Evolutionary conservation across 30 jellyfish, hydroid and myxozoan species (phyloP).

Genomic region (Chironex yamaguchii): DNA sequence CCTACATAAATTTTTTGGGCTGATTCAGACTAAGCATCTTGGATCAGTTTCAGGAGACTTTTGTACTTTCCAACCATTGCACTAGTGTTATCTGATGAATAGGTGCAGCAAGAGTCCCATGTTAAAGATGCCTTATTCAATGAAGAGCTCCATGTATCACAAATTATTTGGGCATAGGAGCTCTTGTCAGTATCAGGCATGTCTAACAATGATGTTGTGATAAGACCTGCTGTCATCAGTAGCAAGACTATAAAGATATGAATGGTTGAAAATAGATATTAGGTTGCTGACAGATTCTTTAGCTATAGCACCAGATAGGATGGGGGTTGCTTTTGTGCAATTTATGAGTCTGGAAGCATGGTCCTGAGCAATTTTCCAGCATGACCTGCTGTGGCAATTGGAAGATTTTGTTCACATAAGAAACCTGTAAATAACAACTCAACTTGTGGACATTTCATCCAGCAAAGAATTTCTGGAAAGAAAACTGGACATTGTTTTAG

Average conservation of each 20-base stretch:
- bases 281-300: too few species aligned
- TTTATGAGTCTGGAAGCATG: not conserved
- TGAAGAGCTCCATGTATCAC: not conserved
- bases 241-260: too few species aligned
- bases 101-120: not conserved
- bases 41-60: not conserved
- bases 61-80: not conserved
- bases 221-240: too few species aligned
- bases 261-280: too few species aligned
- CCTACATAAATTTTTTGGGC: not conserved
- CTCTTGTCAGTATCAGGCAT: too few species aligned
- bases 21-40: not conserved
- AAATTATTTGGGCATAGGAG: too few species aligned
- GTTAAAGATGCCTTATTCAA: not conserved
- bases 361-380: slow-evolving; percentile 7
- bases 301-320: too few species aligned
- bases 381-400: slow-evolving; percentile 18
- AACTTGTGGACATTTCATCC: not conserved
- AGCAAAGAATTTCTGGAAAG: not conserved
- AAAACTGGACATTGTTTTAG: not conserved
- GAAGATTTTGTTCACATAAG: not conserved
- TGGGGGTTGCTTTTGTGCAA: not conserved
- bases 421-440: not conserved
- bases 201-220: too few species aligned
- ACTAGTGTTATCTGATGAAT: not conserved